Conservation (phyloP, 2,797 vertebrate genomes). For the Platalea minor region DNA sequence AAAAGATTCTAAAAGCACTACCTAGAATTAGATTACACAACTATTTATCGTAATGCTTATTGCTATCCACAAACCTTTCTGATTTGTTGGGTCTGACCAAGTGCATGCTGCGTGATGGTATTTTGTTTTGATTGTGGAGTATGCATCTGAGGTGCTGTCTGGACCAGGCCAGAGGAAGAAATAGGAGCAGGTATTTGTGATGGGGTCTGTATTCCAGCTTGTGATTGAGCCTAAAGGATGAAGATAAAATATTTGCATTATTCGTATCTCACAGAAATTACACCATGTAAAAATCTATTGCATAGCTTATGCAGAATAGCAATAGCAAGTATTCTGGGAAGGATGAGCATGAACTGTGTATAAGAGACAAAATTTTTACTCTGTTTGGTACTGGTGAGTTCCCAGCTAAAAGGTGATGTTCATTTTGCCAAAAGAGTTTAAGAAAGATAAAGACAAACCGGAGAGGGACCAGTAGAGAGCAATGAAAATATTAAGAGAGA, state of each 20-base stretch:
- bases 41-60: background rate
- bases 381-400: background rate
- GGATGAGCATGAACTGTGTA: background rate
- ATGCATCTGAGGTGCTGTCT: slow-evolving; percentile 74
- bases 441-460: background rate
- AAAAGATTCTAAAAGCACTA: background rate
- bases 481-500: background rate
- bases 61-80: slow-evolving; percentile 81
- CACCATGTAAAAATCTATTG: background rate
- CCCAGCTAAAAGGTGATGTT: background rate
- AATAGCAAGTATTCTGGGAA: background rate
- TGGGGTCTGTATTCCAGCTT: slow-evolving; percentile 79
- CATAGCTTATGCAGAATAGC: background rate
- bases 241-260: slow-evolving; percentile 52
- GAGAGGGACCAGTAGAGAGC: background rate
- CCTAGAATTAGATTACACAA: background rate
- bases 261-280: background rate
- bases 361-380: background rate
- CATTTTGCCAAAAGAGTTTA: background rate
- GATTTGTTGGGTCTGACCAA: slow-evolving; percentile 75
- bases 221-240: slow-evolving; percentile 71
- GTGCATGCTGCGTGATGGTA: slow-evolving; percentile 72
- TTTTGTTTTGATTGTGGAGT: slow-evolving; percentile 76
- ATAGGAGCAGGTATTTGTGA: slow-evolving; percentile 70
- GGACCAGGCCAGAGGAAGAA: slow-evolving; percentile 75